Base-by-base conservation (phyloP, 2,113 vertebrate genomes). In the Ammospiza caudacuta region DNA sequence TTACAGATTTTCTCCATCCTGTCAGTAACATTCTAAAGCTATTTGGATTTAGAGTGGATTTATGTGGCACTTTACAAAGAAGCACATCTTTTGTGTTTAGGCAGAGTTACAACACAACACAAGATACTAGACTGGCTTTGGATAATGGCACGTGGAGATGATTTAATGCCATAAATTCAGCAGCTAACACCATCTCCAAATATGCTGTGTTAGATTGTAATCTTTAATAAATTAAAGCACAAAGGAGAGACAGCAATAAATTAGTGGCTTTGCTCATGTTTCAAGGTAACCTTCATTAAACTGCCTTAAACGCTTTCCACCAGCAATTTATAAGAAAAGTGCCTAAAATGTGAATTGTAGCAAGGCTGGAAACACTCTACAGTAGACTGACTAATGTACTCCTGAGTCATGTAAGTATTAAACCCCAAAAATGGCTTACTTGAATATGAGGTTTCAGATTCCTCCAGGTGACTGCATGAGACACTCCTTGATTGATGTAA, bases 391-490 rank as follows among this genome's bases (percentile, higher is more conserved):
- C 35, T 67, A 69, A 86, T 6, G 20, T 20, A 94, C 5, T 28
- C 35, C 19, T 70, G 35, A 83, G 11, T 81, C 49, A 93, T 27
- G 1, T 5, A 70, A 63, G 21, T 14, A 82, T 29, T 52, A 88
- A 83, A 90, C 18, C 44, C 55, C 7, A 0, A 76, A 82, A 94
- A 83, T 39, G 13, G 46, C 83, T 98, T 98, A 99, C 99, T 98
- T 99, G 99, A 97, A 99, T 99, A 97, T 99, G 99, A 87, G 98
- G 99, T 94, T 99, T 99, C 90, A 99, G 98, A 97, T 99, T 99
- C 97, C 99, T 99, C 99, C 99, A 99, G 55, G 99, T 99, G 84
- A 99, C 95, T 33, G 99, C 99, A 49, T 99, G 99, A 37, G 99
- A 99, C 90, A 99, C 99, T 89, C 99, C 99, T 98, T 99, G 99